Conservation (phyloP, 2,888 invertebrate species). For the Eupithecia subumbrata region DNA sequence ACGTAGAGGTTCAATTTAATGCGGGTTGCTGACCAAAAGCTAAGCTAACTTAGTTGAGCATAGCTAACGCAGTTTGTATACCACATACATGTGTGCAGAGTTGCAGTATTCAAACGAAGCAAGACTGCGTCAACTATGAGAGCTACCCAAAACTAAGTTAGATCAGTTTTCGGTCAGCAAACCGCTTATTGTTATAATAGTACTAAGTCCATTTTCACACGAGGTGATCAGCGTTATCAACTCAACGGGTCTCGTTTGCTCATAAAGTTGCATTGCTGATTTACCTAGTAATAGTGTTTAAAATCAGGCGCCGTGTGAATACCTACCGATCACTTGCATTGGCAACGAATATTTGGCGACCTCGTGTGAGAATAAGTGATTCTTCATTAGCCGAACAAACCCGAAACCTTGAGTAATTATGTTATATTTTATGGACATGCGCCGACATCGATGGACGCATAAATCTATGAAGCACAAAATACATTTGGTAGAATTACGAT, state of each 20-base stretch:
- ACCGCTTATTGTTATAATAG: not conserved
- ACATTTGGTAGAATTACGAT: not conserved
- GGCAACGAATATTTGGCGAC: not conserved
- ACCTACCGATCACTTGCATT: not conserved
- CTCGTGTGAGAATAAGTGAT: not conserved
- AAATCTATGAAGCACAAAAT: not conserved
- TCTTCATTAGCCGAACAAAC: not conserved
- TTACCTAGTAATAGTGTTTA: not conserved
- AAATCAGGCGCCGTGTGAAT: not conserved
- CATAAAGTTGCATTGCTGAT: not conserved
- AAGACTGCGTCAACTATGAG: not conserved
- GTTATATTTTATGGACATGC: not conserved
- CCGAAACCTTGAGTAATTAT: not conserved
- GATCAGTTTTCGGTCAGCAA: not conserved
- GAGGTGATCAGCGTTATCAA: too few relatives aligned
- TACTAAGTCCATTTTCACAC: not conserved
- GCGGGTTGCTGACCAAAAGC: not conserved
- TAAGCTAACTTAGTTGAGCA: not conserved
- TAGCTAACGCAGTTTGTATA: not conserved
- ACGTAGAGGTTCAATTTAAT: not conserved
- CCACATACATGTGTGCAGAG: too few relatives aligned
- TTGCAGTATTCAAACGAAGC: too few relatives aligned
- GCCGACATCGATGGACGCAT: not conserved
- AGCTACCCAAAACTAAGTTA: not conserved
- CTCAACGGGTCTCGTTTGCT: not conserved